Percentiles rank a stretch among this genome's conserved stretches.
Evolutionary conservation across 2,113 vertebrate species (phyloP).

Genomic region (Oncorhynchus kisutch): DNA sequence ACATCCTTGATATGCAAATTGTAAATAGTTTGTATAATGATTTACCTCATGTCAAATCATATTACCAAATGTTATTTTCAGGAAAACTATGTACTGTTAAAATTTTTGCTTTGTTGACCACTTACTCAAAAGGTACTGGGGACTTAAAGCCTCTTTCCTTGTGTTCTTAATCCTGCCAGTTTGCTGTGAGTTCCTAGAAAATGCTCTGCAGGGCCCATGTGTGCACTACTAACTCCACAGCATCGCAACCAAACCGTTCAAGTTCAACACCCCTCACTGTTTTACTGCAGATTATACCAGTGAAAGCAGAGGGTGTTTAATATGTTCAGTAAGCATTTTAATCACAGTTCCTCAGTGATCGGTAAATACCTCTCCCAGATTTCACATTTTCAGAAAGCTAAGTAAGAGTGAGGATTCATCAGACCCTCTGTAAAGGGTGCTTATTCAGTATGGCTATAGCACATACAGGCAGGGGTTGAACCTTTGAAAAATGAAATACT

Average conservation of each 20-base stretch:
- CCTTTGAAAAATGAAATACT: constrained; percentile 38
- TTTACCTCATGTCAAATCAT: constrained; percentile 28
- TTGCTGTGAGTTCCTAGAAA: constrained; percentile 41
- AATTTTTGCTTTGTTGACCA: constrained; percentile 30
- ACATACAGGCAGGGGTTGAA: not conserved
- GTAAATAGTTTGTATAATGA: constrained; percentile 46
- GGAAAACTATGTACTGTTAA: constrained; percentile 36
- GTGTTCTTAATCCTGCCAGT: constrained; percentile 35
- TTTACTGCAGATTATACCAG: constrained; percentile 31
- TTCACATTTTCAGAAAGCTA: constrained; percentile 5
- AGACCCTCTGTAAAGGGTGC: not conserved
- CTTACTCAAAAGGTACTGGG: constrained; percentile 59
- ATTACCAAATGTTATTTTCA: constrained; percentile 13
- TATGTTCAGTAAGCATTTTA: constrained; percentile 5
- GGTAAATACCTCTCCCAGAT: not conserved
- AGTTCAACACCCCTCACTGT: constrained; percentile 26
- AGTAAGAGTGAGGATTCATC: not conserved
- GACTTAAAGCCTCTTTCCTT: constrained; percentile 23
- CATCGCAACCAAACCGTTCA: constrained; percentile 51
- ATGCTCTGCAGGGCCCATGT: constrained; percentile 44
- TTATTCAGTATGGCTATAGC: constrained; percentile 12
- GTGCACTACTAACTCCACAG: constrained; percentile 60
- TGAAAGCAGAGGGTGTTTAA: constrained; percentile 45
- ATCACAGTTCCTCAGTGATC: not conserved
- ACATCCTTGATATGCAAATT: constrained; percentile 57